Evolutionary conservation across 1,140 invertebrate species (phyloP), one percentile per base, ranked within the genome.

Genomic region (Drosophila micromelanica): DNA sequence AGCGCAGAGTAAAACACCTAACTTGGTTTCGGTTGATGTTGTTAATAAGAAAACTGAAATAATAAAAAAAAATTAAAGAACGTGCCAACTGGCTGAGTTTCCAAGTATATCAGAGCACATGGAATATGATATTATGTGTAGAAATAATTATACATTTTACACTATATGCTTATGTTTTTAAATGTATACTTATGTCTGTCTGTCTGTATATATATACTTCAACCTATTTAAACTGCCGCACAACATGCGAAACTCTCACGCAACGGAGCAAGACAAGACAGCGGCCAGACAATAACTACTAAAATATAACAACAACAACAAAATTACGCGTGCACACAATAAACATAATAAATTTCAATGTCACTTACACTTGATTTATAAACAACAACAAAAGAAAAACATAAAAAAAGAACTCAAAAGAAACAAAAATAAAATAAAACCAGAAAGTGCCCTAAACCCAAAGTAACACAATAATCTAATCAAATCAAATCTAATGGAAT

Each of bases 361-460:
- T 82, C 82, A 78, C 82, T 86, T 87, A 82, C 84, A 86, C 78
- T 86, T 87, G 82, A 87, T 86, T 86, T 86, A 87, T 87, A 78
- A 73, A 57, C 62, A 67, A 60, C 30, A 62, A 61, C 48, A 49
- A 15, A 9, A 56, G 48, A 49, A 15, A 9, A 56, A 48, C 6
- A n/a, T 30, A 11, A 45, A 55, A 23, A 59, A 38, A 35, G 23
- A 37, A 27, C 60, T 35, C 20, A 23, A 27, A 27, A 27, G 27
- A 27, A 67, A 74, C 23, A 12, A 30, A 48, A 38, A 38, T n/a
- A n/a, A 48, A 32, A 7, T 56, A 37, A 30, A 7, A 20, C 9
- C 15, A 52, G 60, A 11, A 35, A 15, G 12, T 55, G 35, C 52
- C 35, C 37, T 23, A 42, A n/a, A 46, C 35, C 45, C 9, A 43